Percentiles rank a stretch among this genome's conserved stretches.
Evolutionary conservation across 2,888 invertebrate genomes (phyloP).

Genomic region (Megaustenia siamemsis): DNA sequence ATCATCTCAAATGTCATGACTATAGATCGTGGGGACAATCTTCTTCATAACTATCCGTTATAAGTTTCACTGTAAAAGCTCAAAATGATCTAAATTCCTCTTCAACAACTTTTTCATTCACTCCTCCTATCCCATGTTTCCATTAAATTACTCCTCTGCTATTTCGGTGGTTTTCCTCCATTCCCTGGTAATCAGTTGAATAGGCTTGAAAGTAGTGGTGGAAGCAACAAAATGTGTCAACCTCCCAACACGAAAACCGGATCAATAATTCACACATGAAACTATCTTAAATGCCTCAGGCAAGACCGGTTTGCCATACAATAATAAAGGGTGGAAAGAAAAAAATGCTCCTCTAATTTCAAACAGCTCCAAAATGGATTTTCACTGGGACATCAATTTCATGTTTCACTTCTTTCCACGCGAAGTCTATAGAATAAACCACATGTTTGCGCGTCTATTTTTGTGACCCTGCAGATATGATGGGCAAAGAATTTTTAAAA

Average conservation of each 20-base stretch:
- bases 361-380: constrained; percentile 7
- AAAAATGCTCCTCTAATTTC: not conserved
- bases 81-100: not conserved
- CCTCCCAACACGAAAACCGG: not conserved
- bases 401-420: not conserved
- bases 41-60: too few species aligned
- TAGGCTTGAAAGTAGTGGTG: not conserved
- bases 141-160: not conserved
- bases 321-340: not conserved
- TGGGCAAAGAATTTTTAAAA: too few species aligned
- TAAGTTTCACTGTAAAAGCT: too few species aligned
- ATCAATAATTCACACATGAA: constrained; percentile 9
- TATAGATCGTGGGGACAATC: too few species aligned
- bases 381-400: not conserved
- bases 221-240: not conserved
- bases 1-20: too few species aligned
- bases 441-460: not conserved
- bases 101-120: not conserved
- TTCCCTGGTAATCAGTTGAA: not conserved
- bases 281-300: not conserved
- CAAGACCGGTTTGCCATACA: not conserved
- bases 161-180: not conserved
- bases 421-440: not conserved
- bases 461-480: too few species aligned
- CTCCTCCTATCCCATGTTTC: not conserved